phyloP scores from a whole-genome alignment of 2,797 vertebrate genomes.

The Rhadinocentrus ornatus region DNA sequence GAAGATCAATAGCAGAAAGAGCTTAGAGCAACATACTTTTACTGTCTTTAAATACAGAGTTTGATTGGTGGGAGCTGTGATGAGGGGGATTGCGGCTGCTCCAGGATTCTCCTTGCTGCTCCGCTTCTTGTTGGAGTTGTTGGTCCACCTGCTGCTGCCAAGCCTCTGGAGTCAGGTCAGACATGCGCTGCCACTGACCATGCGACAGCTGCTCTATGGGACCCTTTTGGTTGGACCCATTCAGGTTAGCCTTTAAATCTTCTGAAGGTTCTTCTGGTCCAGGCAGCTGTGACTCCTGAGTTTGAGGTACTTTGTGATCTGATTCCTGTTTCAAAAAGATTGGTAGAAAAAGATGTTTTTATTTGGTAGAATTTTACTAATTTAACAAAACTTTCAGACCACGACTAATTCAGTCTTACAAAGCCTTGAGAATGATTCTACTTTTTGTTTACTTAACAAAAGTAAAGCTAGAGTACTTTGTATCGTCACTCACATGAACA shows the following conservation, averaged over 20 bases:
- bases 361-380: background rate
- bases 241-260: conserved; percentile 49
- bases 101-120: conserved; percentile 76
- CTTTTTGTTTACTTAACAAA: background rate
- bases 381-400: background rate
- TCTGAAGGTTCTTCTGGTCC: conserved; percentile 61
- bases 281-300: conserved; percentile 70
- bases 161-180: conserved; percentile 84
- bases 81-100: conserved; percentile 61
- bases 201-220: conserved; percentile 57
- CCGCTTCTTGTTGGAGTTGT: conserved; percentile 75
- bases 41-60: conserved; percentile 83
- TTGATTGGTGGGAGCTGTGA: conserved; percentile 49
- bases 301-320: conserved; percentile 63
- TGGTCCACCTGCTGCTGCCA: conserved; percentile 87
- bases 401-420: background rate
- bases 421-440: too few relatives aligned
- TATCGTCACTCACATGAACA: conserved; percentile 70
- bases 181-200: conserved; percentile 80
- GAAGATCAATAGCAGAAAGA: background rate
- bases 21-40: conserved; percentile 75
- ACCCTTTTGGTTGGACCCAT: conserved; percentile 58
- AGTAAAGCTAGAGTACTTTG: background rate
- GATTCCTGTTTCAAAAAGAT: conserved; percentile 61
- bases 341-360: background rate